Evolutionary conservation across 2,888 invertebrate genomes (phyloP).

Genomic region (Seira musarum): DNA sequence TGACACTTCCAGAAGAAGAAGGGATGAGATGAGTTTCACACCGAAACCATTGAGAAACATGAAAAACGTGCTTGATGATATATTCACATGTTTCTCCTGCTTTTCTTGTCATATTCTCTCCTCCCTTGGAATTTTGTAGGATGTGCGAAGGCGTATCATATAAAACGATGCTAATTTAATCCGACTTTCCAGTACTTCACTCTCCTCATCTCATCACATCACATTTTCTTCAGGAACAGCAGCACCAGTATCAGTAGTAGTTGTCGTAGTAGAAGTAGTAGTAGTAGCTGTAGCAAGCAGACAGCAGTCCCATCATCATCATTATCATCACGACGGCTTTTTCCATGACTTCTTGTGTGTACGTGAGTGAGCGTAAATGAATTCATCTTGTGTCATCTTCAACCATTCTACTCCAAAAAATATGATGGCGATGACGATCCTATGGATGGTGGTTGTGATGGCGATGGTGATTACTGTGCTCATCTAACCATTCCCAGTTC

Average conservation of each 20-base stretch:
- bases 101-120: background rate
- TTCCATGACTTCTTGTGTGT: constrained; percentile 3
- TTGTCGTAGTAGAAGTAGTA: background rate
- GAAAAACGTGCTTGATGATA: constrained; percentile 14
- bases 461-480: background rate
- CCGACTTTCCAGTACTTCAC: constrained; percentile 5
- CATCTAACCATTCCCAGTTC: background rate
- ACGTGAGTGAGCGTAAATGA: constrained; percentile 28
- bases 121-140: background rate
- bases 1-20: constrained; percentile 65
- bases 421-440: background rate
- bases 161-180: constrained; percentile 17
- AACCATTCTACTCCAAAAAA: background rate
- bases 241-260: too few species aligned
- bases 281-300: too few species aligned
- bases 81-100: constrained; percentile 3
- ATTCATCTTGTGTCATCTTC: constrained; percentile 32
- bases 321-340: background rate
- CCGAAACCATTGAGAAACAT: constrained; percentile 7
- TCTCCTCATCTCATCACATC: constrained; percentile 6
- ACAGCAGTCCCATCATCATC: background rate
- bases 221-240: background rate
- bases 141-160: background rate
- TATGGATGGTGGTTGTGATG: background rate
- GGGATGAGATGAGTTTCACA: constrained; percentile 16